Conservation (phyloP, 2,888 invertebrate genomes). For the Piscicola geometra region DNA sequence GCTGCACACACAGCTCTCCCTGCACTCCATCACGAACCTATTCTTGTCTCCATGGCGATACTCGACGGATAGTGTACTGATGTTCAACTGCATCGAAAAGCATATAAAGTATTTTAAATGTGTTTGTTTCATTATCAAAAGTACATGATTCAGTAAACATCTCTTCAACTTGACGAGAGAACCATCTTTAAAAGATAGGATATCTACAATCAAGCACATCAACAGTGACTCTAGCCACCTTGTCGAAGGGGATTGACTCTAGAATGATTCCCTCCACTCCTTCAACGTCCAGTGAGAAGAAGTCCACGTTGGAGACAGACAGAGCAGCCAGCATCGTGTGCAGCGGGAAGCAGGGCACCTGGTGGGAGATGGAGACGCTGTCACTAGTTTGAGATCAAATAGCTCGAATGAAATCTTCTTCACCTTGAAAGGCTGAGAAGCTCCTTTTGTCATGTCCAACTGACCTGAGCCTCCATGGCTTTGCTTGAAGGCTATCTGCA, state of each 20-base stretch:
- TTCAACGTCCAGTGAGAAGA: slow-evolving; percentile 66
- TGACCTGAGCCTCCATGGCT: background rate
- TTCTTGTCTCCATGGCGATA: slow-evolving; percentile 22
- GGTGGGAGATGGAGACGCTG: background rate
- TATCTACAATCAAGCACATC: no score
- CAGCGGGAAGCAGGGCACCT: slow-evolving; percentile 76
- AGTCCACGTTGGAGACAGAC: slow-evolving; percentile 67
- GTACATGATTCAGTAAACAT: background rate
- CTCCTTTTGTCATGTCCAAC: no score
- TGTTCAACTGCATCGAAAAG: background rate
- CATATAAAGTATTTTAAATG: no score
- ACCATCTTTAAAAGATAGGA: no score
- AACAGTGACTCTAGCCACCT: slow-evolving; percentile 58
- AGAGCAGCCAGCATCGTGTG: slow-evolving; percentile 75
- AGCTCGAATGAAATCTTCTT: no score
- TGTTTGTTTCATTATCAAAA: background rate
- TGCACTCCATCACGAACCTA: background rate
- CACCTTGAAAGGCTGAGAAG: background rate
- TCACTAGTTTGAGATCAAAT: no score
- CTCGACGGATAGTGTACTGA: slow-evolving; percentile 32
- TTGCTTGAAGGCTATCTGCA: background rate
- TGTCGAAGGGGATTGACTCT: slow-evolving; percentile 62
- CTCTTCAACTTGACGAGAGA: background rate
- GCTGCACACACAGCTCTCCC: no score
- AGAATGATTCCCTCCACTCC: slow-evolving; percentile 61